These are phyloP conservation scores for Lithosia quadra DNA, from an alignment of 2,888 invertebrate genomes.

Conservation along the genomic window DNA sequence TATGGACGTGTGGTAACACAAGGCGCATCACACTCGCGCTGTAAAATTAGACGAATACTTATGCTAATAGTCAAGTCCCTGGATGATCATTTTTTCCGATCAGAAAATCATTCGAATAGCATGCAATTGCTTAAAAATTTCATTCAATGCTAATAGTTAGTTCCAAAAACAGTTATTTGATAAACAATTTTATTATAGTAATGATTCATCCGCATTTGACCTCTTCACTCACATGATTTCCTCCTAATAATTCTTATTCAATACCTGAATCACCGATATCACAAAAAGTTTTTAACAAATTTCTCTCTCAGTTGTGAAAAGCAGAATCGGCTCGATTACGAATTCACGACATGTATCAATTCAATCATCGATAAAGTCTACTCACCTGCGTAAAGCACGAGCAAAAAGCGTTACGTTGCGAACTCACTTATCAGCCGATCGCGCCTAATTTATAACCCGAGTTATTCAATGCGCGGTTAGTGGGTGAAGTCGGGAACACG, in stretches of 20 bases:
- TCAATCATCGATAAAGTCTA: slow-evolving; percentile 81
- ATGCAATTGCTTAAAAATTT: too few species aligned
- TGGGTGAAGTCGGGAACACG: slow-evolving; percentile 61
- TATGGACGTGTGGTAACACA: too few species aligned
- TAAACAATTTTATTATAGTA: not conserved
- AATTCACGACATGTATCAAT: slow-evolving; percentile 80
- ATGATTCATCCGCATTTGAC: not conserved
- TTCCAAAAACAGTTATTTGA: not conserved
- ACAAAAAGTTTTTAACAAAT: slow-evolving; percentile 33
- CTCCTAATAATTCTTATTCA: slow-evolving; percentile 16
- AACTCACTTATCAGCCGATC: slow-evolving; percentile 82
- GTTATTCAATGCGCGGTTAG: slow-evolving; percentile 81
- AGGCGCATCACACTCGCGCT: too few species aligned
- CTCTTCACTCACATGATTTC: not conserved
- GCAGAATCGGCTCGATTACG: slow-evolving; percentile 61
- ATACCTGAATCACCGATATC: slow-evolving; percentile 13
- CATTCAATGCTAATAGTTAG: not conserved
- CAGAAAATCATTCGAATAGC: too few species aligned
- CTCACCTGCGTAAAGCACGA: slow-evolving; percentile 76
- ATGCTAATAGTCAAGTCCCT: too few species aligned
- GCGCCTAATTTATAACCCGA: slow-evolving; percentile 83
- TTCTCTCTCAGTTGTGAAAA: slow-evolving; percentile 32
- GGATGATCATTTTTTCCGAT: too few species aligned
- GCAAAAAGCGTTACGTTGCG: slow-evolving; percentile 74
- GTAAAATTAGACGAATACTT: too few species aligned